These are phyloP conservation scores for Sceliomorpha sp. DNA, from an alignment of 2,888 invertebrate genomes.

Conservation along the genomic window DNA sequence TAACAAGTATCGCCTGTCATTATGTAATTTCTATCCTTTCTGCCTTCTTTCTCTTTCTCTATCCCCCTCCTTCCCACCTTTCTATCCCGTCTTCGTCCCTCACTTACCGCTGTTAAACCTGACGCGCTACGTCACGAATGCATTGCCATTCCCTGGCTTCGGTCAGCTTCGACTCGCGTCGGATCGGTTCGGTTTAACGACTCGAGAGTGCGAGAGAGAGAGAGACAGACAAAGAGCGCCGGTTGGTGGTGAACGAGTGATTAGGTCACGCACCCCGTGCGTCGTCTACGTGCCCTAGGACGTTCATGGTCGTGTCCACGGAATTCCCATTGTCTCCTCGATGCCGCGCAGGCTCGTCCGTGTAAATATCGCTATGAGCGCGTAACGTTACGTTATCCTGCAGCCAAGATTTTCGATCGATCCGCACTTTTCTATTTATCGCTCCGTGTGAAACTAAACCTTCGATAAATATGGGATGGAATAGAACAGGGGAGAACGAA, in stretches of 20 bases:
- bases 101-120: background rate
- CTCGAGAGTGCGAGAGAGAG: too few species aligned
- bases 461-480: too few species aligned
- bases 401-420: too few species aligned
- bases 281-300: slow-evolving; percentile 73
- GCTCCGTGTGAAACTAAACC: too few species aligned
- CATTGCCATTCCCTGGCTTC: slow-evolving; percentile 22
- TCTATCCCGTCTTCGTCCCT: too few species aligned
- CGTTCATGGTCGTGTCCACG: slow-evolving; percentile 74
- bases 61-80: too few species aligned
- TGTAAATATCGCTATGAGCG: background rate
- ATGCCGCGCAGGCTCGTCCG: slow-evolving; percentile 14
- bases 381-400: background rate
- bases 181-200: slow-evolving; percentile 32
- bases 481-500: too few species aligned
- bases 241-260: slow-evolving; percentile 72
- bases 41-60: too few species aligned
- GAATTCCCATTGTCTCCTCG: slow-evolving; percentile 68
- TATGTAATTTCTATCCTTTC: slow-evolving; percentile 4
- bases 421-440: too few species aligned
- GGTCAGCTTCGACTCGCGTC: slow-evolving; percentile 66
- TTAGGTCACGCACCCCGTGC: slow-evolving; percentile 77
- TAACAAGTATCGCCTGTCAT: slow-evolving; percentile 6
- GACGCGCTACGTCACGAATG: slow-evolving; percentile 6
- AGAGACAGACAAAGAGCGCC: too few species aligned